These are phyloP conservation scores for Cranoglanis bouderius DNA, from an alignment of 2,113 vertebrate species.

Conservation along the genomic window DNA sequence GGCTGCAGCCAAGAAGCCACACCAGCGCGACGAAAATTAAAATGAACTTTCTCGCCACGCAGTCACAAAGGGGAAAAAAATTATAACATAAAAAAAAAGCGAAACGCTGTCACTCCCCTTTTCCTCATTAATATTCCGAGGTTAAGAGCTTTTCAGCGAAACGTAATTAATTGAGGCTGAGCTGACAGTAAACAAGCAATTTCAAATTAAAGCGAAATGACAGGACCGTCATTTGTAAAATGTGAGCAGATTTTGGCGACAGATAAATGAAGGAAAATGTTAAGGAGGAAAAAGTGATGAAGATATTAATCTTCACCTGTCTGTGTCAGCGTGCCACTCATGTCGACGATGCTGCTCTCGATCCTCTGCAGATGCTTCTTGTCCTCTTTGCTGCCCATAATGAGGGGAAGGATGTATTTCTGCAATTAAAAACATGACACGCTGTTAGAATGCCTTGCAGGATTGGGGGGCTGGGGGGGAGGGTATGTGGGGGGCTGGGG, in stretches of 20 bases:
- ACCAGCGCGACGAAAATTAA: conserved; percentile 81
- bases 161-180: conserved; percentile 99
- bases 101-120: conserved; percentile 98
- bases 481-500: neutral
- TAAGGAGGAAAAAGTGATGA: conserved; percentile 87
- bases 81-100: conserved; percentile 52
- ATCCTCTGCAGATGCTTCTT: conserved; percentile 98
- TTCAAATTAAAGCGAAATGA: conserved; percentile 99
- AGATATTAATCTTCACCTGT: conserved; percentile 99
- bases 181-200: conserved; percentile 99
- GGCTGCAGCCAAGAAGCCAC: conserved; percentile 41
- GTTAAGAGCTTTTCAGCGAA: conserved; percentile 99
- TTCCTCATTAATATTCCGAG: conserved; percentile 99
- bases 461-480: conserved; percentile 12
- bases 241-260: conserved; percentile 97
- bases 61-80: conserved; percentile 57
- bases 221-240: conserved; percentile 99
- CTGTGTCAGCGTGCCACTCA: conserved; percentile 99
- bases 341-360: conserved; percentile 89
- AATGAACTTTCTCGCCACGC: conserved; percentile 97
- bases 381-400: conserved; percentile 94
- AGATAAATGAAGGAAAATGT: conserved; percentile 98
- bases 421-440: conserved; percentile 81
- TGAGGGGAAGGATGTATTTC: conserved; percentile 97
- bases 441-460: conserved; percentile 71